Percentiles rank a stretch among this genome's conserved stretches.
phyloP scores from a whole-genome alignment of 2,888 invertebrate genomes.

The Phengaris arion region DNA sequence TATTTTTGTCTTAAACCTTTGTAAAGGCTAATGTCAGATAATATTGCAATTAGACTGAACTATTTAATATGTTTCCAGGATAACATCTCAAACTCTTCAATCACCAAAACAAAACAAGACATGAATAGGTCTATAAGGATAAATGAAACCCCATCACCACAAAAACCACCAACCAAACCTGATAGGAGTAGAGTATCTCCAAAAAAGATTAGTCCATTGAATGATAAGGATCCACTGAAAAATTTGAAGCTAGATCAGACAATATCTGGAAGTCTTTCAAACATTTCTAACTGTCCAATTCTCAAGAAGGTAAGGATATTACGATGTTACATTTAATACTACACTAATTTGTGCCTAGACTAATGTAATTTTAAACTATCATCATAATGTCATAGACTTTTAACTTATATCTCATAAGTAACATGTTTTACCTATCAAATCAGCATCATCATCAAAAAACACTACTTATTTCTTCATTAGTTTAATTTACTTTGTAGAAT shows the following conservation, averaged over 20 bases:
- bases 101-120: slow-evolving; percentile 30
- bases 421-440: too few species aligned
- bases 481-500: slow-evolving; percentile 28
- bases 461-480: too few species aligned
- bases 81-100: slow-evolving; percentile 25
- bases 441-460: too few species aligned
- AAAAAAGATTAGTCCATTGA: slow-evolving; percentile 39
- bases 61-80: slow-evolving; percentile 31
- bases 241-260: slow-evolving; percentile 40
- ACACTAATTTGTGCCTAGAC: too few species aligned
- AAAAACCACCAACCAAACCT: slow-evolving; percentile 30
- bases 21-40: too few species aligned
- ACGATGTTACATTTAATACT: too few species aligned
- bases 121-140: slow-evolving; percentile 39
- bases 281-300: slow-evolving; percentile 38
- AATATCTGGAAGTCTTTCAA: slow-evolving; percentile 37
- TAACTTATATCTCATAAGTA: too few species aligned
- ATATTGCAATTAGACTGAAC: too few species aligned
- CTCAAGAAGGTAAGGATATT: slow-evolving; percentile 22
- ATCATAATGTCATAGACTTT: too few species aligned
- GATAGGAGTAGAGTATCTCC: slow-evolving; percentile 37
- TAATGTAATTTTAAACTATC: too few species aligned
- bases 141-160: slow-evolving; percentile 40
- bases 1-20: too few species aligned
- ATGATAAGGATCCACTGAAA: slow-evolving; percentile 43